Evolutionary conservation across 2,888 invertebrate species (phyloP).

Genomic region (Syritta pipiens): DNA sequence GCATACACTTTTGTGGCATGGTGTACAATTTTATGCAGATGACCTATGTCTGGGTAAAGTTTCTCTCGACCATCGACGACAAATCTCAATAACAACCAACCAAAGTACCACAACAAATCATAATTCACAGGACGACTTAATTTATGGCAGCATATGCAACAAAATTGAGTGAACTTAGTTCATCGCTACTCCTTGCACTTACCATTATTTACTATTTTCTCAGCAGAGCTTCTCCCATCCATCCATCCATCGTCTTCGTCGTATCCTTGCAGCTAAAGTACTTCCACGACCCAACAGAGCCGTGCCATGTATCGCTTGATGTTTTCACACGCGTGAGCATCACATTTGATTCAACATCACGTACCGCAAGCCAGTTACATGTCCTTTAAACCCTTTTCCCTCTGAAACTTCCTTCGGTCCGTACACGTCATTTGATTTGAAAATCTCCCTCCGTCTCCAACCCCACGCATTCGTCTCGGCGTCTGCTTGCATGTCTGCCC

Average conservation of each 20-base stretch:
- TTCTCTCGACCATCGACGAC: no score
- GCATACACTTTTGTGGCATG: no score
- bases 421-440: conserved; percentile 43
- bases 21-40: no score
- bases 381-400: conserved; percentile 62
- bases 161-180: conserved; percentile 53
- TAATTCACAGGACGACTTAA: conserved; percentile 46
- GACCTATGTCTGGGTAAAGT: no score
- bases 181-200: conserved; percentile 10
- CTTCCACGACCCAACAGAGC: conserved; percentile 20
- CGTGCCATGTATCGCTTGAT: conserved; percentile 71
- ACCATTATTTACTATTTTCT: conserved; percentile 37
- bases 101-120: conserved; percentile 46
- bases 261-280: conserved; percentile 19
- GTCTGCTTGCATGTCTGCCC: conserved; percentile 66
- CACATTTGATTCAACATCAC: conserved; percentile 79
- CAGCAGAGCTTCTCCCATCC: conserved; percentile 42
- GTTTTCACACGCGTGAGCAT: conserved; percentile 79
- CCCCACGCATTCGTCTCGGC: conserved; percentile 32
- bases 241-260: conserved; percentile 21
- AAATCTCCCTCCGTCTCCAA: conserved; percentile 24
- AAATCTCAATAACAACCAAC: no score
- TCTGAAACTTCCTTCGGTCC: conserved; percentile 8
- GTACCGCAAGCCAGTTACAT: conserved; percentile 73
- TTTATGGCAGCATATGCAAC: conserved; percentile 60